Conservation (phyloP, 2,797 vertebrate genomes). For the Gambelia wislizenii region DNA sequence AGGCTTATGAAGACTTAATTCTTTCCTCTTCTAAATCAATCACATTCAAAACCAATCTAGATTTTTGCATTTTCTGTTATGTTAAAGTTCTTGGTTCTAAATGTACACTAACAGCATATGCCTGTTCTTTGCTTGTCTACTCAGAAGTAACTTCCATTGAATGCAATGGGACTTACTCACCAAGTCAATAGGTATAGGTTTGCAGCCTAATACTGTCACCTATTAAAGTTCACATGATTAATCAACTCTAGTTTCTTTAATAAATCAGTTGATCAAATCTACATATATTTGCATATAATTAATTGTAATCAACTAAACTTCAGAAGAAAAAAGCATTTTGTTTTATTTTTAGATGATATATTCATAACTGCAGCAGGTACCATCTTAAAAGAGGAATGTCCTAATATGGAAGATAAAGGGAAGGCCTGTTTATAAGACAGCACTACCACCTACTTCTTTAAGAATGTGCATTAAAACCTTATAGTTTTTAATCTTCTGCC, state of each 20-base stretch:
- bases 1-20: neutral
- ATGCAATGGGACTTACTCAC: no score
- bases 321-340: neutral
- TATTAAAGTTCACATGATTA: neutral
- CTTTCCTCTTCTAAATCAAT: constrained; percentile 25
- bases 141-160: neutral
- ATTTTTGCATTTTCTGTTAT: constrained; percentile 21
- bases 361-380: neutral
- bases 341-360: neutral
- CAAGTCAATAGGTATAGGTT: neutral
- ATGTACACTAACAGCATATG: neutral
- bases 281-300: neutral
- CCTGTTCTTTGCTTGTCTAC: neutral
- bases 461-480: neutral
- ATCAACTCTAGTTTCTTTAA: neutral
- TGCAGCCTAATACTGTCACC: neutral
- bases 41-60: neutral
- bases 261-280: neutral
- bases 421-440: neutral
- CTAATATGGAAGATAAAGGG: neutral
- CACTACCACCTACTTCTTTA: neutral
- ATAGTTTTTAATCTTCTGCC: neutral
- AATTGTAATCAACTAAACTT: neutral
- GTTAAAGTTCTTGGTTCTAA: neutral
- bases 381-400: neutral